A percentile compares a stretch with the other conserved stretches of the same genome.
Conservation (phyloP, 92 coral and sea anemone species). For the Epizoanthus fatuus region DNA sequence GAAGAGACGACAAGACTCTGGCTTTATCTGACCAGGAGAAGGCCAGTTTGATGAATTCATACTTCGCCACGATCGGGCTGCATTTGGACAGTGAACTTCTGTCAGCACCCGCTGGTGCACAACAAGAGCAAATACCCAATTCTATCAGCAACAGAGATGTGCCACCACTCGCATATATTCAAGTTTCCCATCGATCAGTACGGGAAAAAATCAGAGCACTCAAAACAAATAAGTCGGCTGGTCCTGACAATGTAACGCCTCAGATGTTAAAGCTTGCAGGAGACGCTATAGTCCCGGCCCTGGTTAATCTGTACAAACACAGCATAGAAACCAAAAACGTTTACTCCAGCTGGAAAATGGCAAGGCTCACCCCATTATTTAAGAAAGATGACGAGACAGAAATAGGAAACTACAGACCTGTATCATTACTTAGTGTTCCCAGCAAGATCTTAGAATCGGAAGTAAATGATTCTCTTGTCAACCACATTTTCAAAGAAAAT, state of each 20-base stretch:
- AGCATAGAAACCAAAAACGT: conserved; percentile 26
- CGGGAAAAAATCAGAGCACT: conserved; percentile 9
- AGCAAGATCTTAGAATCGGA: conserved; percentile 53
- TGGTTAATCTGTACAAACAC: not conserved
- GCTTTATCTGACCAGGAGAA: too few species aligned
- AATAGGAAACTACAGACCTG: conserved; percentile 47
- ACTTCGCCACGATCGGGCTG: too few species aligned
- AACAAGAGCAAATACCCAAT: too few species aligned
- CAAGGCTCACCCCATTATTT: conserved; percentile 40
- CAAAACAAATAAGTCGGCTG: conserved; percentile 25
- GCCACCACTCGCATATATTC: too few species aligned
- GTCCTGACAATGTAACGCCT: conserved; percentile 43
- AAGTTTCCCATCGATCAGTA: too few species aligned
- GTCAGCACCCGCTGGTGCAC: too few species aligned
- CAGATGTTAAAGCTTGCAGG: conserved; percentile 44
- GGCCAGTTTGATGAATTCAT: too few species aligned
- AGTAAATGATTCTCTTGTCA: conserved; percentile 28
- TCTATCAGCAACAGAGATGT: too few species aligned
- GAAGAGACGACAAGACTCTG: too few species aligned
- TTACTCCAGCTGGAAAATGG: conserved; percentile 36
- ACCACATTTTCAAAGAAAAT: conserved; percentile 36
- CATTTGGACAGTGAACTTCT: too few species aligned
- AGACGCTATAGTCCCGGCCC: not conserved
- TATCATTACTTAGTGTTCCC: conserved; percentile 53
- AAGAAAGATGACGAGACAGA: conserved; percentile 58